Evolutionary conservation across 37 sponge, comb jelly and placozoan genomes (phyloP), one percentile per base, ranked within the genome.

Genomic region (Spongilla lacustris): DNA sequence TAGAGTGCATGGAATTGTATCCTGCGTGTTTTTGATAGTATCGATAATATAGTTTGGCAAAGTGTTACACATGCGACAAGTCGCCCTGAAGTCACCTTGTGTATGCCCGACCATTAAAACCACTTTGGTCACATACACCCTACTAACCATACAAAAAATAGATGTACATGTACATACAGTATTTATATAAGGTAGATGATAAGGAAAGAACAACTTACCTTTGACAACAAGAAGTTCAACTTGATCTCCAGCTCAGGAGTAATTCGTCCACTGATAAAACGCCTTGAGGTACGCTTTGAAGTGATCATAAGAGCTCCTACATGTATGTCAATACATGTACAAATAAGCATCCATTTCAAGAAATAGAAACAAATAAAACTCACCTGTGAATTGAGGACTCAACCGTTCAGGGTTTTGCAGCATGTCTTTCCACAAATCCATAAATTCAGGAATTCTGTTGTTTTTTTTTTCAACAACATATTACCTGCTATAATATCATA

Each of bases 231-330:
- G 84, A 99, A 99, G 84, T 82, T 92, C 33, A 99, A 82, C 79
- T 93, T 99, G 17, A 83, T 90, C 87, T 97, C 99, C 84, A 92
- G 85, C n/a, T 99, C 99, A 30, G 95, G 87, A 12, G 95, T 84
- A 33, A 99, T 71, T 23, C 99, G 72, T 26, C 94, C 91, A 27
- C 91, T 88, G 26, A 97, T 80, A 80, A 93, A 97, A 69, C 95
- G 81, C 26, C 98, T 77, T 13, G 98, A 95, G 4, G 99, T 99
- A 13, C 98, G 80, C 28, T 87, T 86, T 11, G 81, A 76, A 36
- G 97, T 82, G 25, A 99, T 23, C 73, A 96, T 93, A 8, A 68
- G 41, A 14, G 96, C 72, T 36, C 31, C 33, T 38, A n/a, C n/a
- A n/a, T n/a, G n/a, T n/a, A n/a, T n/a, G 66, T 9, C 58, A 58